phyloP scores from a whole-genome alignment of 2,113 vertebrate species.

The Cryptomyrus ogoouensis region DNA sequence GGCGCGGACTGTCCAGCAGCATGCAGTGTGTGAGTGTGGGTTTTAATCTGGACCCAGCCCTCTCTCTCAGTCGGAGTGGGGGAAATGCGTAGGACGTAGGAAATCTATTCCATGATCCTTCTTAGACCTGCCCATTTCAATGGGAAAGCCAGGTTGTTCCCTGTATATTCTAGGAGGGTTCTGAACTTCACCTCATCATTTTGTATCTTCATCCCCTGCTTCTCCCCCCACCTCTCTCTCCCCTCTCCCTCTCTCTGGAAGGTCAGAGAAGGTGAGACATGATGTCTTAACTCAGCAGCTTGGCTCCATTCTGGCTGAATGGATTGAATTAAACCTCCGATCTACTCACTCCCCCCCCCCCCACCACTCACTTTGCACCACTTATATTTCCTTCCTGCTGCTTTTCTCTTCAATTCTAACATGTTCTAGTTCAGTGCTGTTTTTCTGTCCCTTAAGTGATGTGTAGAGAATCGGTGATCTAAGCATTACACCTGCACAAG shows the following conservation, averaged over 20 bases:
- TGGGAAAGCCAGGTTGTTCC: background rate
- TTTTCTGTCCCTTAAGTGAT: background rate
- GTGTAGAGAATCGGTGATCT: background rate
- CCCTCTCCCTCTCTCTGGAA: background rate
- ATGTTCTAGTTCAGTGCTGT: background rate
- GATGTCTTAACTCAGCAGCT: slow-evolving; percentile 22
- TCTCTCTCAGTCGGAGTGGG: slow-evolving; percentile 5
- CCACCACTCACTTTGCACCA: background rate
- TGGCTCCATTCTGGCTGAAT: slow-evolving; percentile 22
- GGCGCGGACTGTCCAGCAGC: background rate
- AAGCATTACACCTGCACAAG: background rate
- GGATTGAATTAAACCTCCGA: slow-evolving; percentile 22
- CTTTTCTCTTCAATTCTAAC: background rate
- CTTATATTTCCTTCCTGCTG: slow-evolving; percentile 15
- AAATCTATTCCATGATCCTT: background rate
- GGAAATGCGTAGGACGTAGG: background rate
- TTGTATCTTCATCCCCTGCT: background rate
- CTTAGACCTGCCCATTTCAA: background rate
- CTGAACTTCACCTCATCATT: background rate
- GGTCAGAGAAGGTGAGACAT: slow-evolving; percentile 27
- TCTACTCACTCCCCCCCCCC: background rate
- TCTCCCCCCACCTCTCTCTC: background rate
- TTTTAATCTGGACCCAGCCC: slow-evolving; percentile 14
- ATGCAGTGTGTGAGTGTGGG: background rate
- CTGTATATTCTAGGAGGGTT: background rate